phyloP scores from a whole-genome alignment of 2,797 vertebrate species.

The Cottoperca gobio region DNA sequence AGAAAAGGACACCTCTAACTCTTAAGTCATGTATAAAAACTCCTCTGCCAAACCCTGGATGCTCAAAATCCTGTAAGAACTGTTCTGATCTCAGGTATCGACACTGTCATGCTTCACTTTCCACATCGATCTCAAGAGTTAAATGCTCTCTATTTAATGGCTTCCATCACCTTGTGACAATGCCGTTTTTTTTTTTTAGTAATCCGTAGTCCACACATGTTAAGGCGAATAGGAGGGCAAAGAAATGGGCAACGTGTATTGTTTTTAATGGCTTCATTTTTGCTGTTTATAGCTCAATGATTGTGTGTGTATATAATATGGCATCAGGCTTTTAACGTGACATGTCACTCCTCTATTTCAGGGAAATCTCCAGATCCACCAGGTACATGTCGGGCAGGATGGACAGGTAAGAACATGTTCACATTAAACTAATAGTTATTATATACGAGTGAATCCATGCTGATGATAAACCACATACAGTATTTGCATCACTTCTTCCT shows the following conservation, averaged over 20 bases:
- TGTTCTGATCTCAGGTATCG: neutral
- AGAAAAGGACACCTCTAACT: slow-evolving; percentile 35
- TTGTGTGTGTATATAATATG: slow-evolving; percentile 3
- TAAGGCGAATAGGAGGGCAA: neutral
- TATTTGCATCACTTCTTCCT: neutral
- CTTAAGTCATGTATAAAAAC: slow-evolving; percentile 19
- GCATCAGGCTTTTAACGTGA: slow-evolving; percentile 26
- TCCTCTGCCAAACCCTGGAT: slow-evolving; percentile 10
- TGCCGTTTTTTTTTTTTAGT: neutral
- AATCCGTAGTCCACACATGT: neutral
- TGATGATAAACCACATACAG: slow-evolving; percentile 1
- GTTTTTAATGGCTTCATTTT: neutral
- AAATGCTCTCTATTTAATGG: neutral
- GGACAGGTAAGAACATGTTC: slow-evolving; percentile 91
- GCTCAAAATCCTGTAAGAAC: neutral
- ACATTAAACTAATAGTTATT: neutral
- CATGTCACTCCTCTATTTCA: slow-evolving; percentile 77
- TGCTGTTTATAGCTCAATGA: neutral
- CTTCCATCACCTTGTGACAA: neutral
- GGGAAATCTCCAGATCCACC: slow-evolving; percentile 99
- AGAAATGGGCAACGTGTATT: neutral
- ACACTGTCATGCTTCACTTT: neutral
- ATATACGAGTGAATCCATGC: neutral
- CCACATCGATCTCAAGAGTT: neutral
- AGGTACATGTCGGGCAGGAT: slow-evolving; percentile 97